phyloP scores from a whole-genome alignment of 1,140 invertebrate genomes.

The Harlomillsia oculata region DNA sequence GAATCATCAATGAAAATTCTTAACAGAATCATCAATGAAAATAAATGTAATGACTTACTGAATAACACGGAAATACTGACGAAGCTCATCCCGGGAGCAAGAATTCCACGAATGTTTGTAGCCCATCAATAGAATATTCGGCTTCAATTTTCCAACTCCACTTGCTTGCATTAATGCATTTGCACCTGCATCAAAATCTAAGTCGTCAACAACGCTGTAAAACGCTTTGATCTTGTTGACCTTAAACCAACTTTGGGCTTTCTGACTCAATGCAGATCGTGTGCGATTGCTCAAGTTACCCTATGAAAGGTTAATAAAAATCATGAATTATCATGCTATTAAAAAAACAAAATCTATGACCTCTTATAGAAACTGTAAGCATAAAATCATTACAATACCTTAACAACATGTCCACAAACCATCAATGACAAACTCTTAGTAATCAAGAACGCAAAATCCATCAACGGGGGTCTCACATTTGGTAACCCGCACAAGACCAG shows the following conservation, averaged over 20 bases:
- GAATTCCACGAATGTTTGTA: constrained; percentile 43
- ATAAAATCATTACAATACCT: constrained; percentile 32
- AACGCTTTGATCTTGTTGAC: constrained; percentile 46
- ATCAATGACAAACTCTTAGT: constrained; percentile 49
- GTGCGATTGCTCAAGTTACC: constrained; percentile 38
- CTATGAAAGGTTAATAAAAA: constrained; percentile 31
- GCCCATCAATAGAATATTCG: constrained; percentile 75
- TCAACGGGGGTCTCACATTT: constrained; percentile 43
- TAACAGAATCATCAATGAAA: not conserved
- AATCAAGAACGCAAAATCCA: constrained; percentile 49
- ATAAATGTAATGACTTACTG: constrained; percentile 39
- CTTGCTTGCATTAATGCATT: constrained; percentile 64
- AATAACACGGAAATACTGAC: constrained; percentile 44
- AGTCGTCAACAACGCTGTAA: constrained; percentile 43
- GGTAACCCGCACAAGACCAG: constrained; percentile 49
- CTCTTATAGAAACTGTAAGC: not conserved
- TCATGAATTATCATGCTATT: not conserved
- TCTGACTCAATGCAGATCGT: constrained; percentile 44
- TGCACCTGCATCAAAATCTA: constrained; percentile 46
- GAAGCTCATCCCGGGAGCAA: constrained; percentile 37
- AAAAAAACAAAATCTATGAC: not conserved
- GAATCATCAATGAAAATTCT: too few relatives aligned
- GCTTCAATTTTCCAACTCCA: constrained; percentile 78
- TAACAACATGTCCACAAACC: constrained; percentile 45
- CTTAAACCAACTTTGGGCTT: constrained; percentile 43